Evolutionary conservation across 2,888 invertebrate genomes (phyloP).

Genomic region (Oxycera nigricornis): DNA sequence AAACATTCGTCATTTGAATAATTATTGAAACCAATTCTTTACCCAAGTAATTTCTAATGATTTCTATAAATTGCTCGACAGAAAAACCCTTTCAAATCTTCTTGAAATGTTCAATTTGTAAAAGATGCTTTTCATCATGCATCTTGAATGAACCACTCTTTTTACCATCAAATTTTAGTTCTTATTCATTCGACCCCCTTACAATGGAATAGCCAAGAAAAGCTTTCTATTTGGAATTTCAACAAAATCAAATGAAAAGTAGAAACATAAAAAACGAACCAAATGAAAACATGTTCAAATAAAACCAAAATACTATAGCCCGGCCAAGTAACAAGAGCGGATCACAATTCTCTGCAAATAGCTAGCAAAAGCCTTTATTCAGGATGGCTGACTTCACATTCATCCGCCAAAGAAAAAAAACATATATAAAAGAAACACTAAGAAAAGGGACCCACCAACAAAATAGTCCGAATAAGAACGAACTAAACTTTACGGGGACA

Average conservation of each 20-base stretch:
- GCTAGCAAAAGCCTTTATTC: slow-evolving; percentile 38
- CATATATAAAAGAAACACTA: slow-evolving; percentile 21
- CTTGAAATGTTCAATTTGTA: no score
- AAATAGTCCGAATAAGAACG: slow-evolving; percentile 29
- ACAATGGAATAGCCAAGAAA: slow-evolving; percentile 38
- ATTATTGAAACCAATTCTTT: no score
- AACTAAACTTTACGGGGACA: slow-evolving; percentile 42
- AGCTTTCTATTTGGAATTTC: slow-evolving; percentile 46
- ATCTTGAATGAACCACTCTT: no score
- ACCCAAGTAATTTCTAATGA: no score
- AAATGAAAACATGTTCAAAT: slow-evolving; percentile 44
- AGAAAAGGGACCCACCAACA: slow-evolving; percentile 5
- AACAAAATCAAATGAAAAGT: slow-evolving; percentile 39
- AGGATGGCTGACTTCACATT: slow-evolving; percentile 29
- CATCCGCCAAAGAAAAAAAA: slow-evolving; percentile 16
- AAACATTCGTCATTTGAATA: no score
- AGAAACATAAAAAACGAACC: slow-evolving; percentile 33
- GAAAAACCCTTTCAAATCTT: no score
- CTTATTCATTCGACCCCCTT: neutral
- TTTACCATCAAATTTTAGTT: no score
- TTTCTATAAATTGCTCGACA: no score
- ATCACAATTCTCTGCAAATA: slow-evolving; percentile 38
- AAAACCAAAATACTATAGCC: slow-evolving; percentile 31
- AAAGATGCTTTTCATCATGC: no score
- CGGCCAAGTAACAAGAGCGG: slow-evolving; percentile 34